A percentile compares a stretch with the other conserved stretches of the same genome.
These are phyloP conservation scores for Beaufortia kweichowensis DNA, from an alignment of 2,113 vertebrate genomes.

Conservation along the genomic window DNA sequence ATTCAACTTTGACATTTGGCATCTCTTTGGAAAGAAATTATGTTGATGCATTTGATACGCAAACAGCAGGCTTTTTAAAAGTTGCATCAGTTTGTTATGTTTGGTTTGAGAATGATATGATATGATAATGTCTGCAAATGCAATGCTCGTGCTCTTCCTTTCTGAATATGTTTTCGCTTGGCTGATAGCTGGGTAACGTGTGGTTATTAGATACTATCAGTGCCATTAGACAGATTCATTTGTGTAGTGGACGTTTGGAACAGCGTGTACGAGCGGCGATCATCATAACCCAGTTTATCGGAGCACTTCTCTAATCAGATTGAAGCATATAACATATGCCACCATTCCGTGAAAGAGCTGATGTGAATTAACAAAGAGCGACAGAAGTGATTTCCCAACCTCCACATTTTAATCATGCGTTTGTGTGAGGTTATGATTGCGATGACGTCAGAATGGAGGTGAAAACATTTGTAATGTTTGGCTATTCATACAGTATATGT, in stretches of 20 bases:
- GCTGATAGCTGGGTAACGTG: not conserved
- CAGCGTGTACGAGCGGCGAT: slow-evolving; percentile 12
- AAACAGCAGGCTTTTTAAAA: not conserved
- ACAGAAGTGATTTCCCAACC: slow-evolving; percentile 1
- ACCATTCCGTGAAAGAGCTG: no score
- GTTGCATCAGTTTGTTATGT: slow-evolving; percentile 31
- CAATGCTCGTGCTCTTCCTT: not conserved
- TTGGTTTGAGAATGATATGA: slow-evolving; percentile 8
- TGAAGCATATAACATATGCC: no score
- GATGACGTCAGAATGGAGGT: no score
- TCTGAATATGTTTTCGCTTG: not conserved
- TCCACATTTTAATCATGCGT: not conserved
- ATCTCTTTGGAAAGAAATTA: not conserved
- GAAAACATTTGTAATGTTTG: no score
- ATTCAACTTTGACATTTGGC: not conserved
- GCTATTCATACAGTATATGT: no score
- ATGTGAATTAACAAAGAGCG: slow-evolving; percentile 13
- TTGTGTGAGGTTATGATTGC: no score
- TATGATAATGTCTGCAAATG: not conserved
- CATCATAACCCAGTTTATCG: slow-evolving; percentile 37
- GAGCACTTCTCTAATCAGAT: slow-evolving; percentile 48
- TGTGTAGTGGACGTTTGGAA: not conserved
- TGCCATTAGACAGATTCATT: not conserved
- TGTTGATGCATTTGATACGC: not conserved
- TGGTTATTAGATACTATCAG: no score